phyloP scores from a whole-genome alignment of 2,113 vertebrate species.

The Apus apus region DNA sequence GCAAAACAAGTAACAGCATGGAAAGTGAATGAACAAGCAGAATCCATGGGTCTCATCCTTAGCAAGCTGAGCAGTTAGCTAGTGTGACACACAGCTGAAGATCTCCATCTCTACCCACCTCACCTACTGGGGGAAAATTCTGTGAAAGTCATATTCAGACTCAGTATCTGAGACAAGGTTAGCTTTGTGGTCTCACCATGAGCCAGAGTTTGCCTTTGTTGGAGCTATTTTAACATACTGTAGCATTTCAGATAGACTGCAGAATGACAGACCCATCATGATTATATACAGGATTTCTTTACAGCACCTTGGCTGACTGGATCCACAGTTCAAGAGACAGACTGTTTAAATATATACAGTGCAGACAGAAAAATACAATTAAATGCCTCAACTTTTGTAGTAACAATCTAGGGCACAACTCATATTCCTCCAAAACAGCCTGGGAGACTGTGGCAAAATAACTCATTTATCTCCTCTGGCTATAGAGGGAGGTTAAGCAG shows the following conservation, averaged over 20 bases:
- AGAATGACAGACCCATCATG: background rate
- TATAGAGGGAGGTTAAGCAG: background rate
- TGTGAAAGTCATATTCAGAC: background rate
- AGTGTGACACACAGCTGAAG: background rate
- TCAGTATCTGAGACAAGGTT: background rate
- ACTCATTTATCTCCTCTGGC: background rate
- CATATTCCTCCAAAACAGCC: background rate
- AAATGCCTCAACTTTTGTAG: background rate
- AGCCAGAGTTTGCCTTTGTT: background rate
- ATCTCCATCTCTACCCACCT: background rate
- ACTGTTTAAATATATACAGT: background rate
- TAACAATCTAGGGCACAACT: background rate
- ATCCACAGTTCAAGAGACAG: background rate
- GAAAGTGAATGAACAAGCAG: background rate
- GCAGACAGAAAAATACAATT: background rate
- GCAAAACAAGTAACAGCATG: background rate
- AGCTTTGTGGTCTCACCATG: background rate
- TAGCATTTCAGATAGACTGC: background rate
- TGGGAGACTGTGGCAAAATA: background rate
- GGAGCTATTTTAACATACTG: background rate
- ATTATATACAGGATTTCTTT: background rate
- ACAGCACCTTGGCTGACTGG: background rate
- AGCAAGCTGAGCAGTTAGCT: background rate
- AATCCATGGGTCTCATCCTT: background rate
- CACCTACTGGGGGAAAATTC: background rate